Base-by-base conservation (phyloP, 2,113 vertebrate species). In the Tautogolabrus adspersus region DNA sequence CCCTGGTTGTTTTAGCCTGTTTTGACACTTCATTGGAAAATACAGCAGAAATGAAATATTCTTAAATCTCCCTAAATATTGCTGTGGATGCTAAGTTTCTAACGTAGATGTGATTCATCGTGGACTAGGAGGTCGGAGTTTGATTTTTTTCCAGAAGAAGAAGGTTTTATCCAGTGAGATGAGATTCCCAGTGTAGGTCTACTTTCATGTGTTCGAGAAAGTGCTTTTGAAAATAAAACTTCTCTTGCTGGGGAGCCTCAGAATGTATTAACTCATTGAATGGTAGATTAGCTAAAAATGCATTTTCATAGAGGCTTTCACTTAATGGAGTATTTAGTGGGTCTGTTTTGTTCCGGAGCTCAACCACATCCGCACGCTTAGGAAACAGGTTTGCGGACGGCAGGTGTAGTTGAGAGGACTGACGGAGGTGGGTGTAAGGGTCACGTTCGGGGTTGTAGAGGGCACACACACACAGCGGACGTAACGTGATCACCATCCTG, bases 401-500 rank as follows among this genome's bases (percentile, higher is more conserved):
- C 84, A 88, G 87, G 87, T 89, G 90, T 70, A 80, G 66, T 3
- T 10, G 65, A 44, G 55, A 64, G 66, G 62, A 23, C 56, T 11
- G 42, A 19, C 23, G 0, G 56, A 44, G 76, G 67, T 62, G 81
- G 75, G 75, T 70, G 73, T 8, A 46, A 67, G 60, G 82, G 85
- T 90, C 76, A 58, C 1, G 71, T 47, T 40, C 19, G 61, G 58
- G 75, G 75, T 59, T 49, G 68, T 23, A 37, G 85, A 77, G 87
- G 80, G 82, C 81, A 65, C 70, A 46, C 75, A 69, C 84, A 83
- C 57, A 68, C 75, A 44, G 79, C 54, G 75, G 80, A 75, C 52
- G 93, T 91, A 93, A 94, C 66, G 23, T 60, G 90, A 94, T 92
- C 90, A 11, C 73, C 69, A 8, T 72, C 67, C 77, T 52, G 72